Evolutionary conservation across 2,797 vertebrate species (phyloP).

Genomic region (Lithobates pipiens): DNA sequence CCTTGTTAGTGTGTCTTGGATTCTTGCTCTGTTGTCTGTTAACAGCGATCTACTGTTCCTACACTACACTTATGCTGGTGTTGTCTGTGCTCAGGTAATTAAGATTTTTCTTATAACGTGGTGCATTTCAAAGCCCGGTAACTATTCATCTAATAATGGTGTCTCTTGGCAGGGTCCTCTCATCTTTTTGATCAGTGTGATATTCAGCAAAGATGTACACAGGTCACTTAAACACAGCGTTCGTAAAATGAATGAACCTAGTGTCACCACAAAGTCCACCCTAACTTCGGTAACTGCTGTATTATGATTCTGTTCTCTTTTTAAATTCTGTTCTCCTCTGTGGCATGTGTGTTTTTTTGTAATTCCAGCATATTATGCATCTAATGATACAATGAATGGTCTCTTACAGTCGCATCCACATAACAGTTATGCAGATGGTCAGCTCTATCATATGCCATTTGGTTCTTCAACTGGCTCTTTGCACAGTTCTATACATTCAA

Average conservation of each 20-base stretch:
- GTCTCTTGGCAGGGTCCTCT: slow-evolving; percentile 84
- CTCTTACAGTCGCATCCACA: slow-evolving; percentile 80
- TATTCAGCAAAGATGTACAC: slow-evolving; percentile 90
- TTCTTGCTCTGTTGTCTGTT: slow-evolving; percentile 89
- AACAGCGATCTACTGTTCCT: slow-evolving; percentile 92
- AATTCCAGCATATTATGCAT: neutral
- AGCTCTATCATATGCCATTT: slow-evolving; percentile 82
- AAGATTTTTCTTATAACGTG: neutral
- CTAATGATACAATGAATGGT: neutral
- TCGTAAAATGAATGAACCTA: slow-evolving; percentile 80
- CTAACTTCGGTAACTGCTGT: slow-evolving; percentile 83
- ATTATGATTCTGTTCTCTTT: neutral
- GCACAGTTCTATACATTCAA: slow-evolving; percentile 89
- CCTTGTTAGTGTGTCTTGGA: slow-evolving; percentile 86
- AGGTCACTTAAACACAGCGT: slow-evolving; percentile 86
- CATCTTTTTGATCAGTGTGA: slow-evolving; percentile 88
- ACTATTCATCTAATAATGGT: neutral
- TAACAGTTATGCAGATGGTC: slow-evolving; percentile 82
- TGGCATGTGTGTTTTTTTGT: neutral
- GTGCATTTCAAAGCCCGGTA: neutral
- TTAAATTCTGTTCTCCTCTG: neutral
- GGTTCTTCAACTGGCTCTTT: slow-evolving; percentile 87
- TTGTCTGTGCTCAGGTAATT: slow-evolving; percentile 89
- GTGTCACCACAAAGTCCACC: slow-evolving; percentile 85
- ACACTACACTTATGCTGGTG: slow-evolving; percentile 91